Evolutionary conservation across 2,113 vertebrate genomes (phyloP).

Genomic region (Rhizomys pruinosus): DNA sequence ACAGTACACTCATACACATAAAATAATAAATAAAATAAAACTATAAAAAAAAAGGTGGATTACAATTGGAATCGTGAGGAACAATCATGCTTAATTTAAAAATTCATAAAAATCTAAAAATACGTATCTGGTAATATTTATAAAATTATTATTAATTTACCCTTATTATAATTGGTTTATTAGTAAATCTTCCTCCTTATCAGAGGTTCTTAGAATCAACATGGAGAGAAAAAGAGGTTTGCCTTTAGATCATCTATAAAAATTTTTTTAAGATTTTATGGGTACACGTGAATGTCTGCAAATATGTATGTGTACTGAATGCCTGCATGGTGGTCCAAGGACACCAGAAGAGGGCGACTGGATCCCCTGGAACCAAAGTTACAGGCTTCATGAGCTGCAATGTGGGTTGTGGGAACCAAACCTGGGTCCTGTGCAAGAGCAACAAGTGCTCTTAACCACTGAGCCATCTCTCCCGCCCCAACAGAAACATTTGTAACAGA

Average conservation of each 20-base stretch:
- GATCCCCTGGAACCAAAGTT: background rate
- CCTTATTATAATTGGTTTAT: background rate
- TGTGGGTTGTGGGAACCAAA: too few species aligned
- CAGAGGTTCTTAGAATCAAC: background rate
- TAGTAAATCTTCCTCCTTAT: background rate
- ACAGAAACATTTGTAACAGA: background rate
- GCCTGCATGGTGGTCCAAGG: background rate
- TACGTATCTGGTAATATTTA: slow-evolving; percentile 41
- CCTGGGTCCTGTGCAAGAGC: too few species aligned
- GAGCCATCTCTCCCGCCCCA: too few species aligned
- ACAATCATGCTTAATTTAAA: slow-evolving; percentile 9
- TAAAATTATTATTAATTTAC: too few species aligned
- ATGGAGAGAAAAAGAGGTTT: background rate
- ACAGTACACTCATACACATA: too few species aligned
- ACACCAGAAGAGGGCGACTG: background rate
- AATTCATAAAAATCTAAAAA: slow-evolving; percentile 25
- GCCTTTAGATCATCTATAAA: background rate
- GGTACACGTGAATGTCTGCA: background rate
- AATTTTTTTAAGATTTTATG: too few species aligned
- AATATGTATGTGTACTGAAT: background rate
- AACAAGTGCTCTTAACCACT: too few species aligned
- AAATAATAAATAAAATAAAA: too few species aligned
- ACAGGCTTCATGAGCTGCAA: too few species aligned
- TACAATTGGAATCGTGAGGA: too few species aligned
- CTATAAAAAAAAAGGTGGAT: too few species aligned